Evolutionary conservation across 2,888 invertebrate genomes (phyloP), one percentile per base, ranked within the genome.

Genomic region (Archaeoteleia sp.): DNA sequence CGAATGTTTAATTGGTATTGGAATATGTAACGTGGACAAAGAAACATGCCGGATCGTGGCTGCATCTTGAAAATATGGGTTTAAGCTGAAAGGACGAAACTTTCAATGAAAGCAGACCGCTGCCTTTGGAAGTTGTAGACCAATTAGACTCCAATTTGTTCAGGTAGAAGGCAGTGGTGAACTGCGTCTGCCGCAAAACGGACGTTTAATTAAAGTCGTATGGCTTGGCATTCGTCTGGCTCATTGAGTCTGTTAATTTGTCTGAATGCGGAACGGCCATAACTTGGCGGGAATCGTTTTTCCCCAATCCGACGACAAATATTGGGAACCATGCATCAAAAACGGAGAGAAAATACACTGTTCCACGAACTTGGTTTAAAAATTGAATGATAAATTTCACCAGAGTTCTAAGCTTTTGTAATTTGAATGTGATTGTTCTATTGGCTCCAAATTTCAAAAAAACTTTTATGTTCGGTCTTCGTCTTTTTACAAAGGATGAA

Each of bases 121-220:
- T 61, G 71, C 71, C 74, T 75, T 75, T 67, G 74, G 67, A 77
- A 79, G 76, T 78, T 78, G 71, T 67, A 70, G 72, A 74, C 78
- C 78, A 78, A 78, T 78, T 78, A 78, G 76, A 78, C 73, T 76
- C 71, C 71, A 77, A 77, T 78, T 78, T 77, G 75, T 76, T 75
- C 73, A 63, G 71, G 68, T 67, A 61, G 69, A 66, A 67, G 73
- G 68, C 63, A 61, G 57, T 49, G 66, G 62, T 32, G 65, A 67
- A 67, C 62, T 62, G 46, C 58, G 60, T 17, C 66, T 46, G 68
- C 75, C 77, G 72, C 75, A 77, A 77, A 78, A 74, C 72, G 72
- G 74, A 76, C 75, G 76, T 74, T 75, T 78, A 78, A 78, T 78
- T 78, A 78, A 77, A 78, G 73, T 74, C 70, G 71, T 73, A 72